Evolutionary conservation across 1,140 invertebrate species (phyloP).

Genomic region (Atopsyche davidsoni): DNA sequence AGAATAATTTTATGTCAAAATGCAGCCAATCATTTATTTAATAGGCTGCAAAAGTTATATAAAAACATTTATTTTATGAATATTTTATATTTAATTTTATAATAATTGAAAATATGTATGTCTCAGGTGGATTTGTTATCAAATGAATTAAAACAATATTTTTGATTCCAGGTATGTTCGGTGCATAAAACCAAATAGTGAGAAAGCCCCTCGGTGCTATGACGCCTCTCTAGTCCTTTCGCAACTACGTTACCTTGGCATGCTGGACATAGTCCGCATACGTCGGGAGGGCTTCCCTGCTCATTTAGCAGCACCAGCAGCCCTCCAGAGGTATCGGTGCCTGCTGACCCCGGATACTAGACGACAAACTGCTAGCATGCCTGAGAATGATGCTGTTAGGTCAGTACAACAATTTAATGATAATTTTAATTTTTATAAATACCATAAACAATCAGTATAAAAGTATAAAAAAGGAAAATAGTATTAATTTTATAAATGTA

Average conservation of each 20-base stretch:
- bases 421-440: not conserved
- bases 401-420: too few species aligned
- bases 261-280: constrained; percentile 93
- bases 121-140: too few species aligned
- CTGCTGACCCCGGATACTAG: constrained; percentile 39
- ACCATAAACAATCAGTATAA: not conserved
- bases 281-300: constrained; percentile 89
- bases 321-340: constrained; percentile 74
- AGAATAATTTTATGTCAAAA: not conserved
- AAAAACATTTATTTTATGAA: constrained; percentile 3
- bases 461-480: too few species aligned
- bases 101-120: too few species aligned
- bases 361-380: constrained; percentile 34
- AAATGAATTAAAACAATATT: too few species aligned
- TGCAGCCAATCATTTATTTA: not conserved
- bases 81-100: constrained; percentile 8
- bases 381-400: constrained; percentile 50
- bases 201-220: constrained; percentile 80
- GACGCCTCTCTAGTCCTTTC: constrained; percentile 79
- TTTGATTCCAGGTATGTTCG: constrained; percentile 75
- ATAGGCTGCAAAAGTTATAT: not conserved
- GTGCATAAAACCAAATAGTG: constrained; percentile 91
- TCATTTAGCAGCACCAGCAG: constrained; percentile 74
- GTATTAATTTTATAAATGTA: constrained; percentile 2
- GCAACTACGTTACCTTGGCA: constrained; percentile 89